Evolutionary conservation across 2,113 vertebrate species (phyloP).

Genomic region (Semnornis frantzii): DNA sequence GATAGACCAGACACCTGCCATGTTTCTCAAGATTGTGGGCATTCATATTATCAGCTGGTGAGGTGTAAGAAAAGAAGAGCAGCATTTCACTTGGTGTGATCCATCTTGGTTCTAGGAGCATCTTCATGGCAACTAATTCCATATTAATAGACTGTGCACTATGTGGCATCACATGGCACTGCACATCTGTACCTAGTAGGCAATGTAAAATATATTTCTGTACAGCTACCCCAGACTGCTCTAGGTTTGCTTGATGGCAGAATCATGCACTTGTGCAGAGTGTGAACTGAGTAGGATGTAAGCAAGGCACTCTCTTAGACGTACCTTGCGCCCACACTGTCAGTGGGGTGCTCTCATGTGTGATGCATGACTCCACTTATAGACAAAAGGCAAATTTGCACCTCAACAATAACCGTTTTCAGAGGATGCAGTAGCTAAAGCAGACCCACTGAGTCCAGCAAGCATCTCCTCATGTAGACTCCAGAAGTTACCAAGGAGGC

Average conservation of each 20-base stretch:
- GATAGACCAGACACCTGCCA: neutral
- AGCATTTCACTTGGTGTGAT: neutral
- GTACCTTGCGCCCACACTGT: neutral
- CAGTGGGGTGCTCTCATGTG: neutral
- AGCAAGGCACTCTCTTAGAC: neutral
- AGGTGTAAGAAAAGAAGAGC: neutral
- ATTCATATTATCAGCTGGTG: neutral
- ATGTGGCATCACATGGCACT: neutral
- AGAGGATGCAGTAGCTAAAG: neutral
- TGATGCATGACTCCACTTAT: neutral
- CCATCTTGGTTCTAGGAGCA: neutral
- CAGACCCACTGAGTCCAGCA: neutral
- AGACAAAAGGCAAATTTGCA: neutral
- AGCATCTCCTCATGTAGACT: neutral
- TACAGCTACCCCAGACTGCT: neutral
- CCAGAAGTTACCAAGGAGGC: neutral
- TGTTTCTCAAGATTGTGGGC: neutral
- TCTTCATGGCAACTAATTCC: neutral
- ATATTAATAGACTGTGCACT: neutral
- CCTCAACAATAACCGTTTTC: neutral
- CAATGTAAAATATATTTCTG: neutral
- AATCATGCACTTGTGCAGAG: neutral
- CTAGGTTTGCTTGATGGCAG: neutral
- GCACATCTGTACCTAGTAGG: neutral
- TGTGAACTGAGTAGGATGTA: neutral